A percentile compares a stretch with the other conserved stretches of the same genome.
phyloP scores from a whole-genome alignment of 2,113 vertebrate species.

The Stegastes partitus region DNA sequence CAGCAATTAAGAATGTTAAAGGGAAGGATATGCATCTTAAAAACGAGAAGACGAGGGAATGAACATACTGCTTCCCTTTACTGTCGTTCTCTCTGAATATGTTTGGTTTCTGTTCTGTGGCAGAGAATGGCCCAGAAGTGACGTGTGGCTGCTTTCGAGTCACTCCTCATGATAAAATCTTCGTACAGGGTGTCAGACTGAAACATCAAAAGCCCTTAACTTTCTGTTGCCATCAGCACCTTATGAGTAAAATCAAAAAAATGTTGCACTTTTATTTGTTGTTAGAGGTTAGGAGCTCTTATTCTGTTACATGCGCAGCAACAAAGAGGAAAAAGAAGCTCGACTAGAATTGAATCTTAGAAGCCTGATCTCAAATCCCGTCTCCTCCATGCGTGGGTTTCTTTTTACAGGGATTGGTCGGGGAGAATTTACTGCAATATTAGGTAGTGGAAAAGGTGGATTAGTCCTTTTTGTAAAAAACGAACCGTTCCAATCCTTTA shows the following conservation, averaged over 20 bases:
- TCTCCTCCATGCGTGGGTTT: conserved; percentile 10
- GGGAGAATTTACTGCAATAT: conserved; percentile 51
- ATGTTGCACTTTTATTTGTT: conserved; percentile 84
- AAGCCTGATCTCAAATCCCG: conserved; percentile 46
- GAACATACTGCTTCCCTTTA: not conserved
- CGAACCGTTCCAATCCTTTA: conserved; percentile 6
- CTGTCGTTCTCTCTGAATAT: conserved; percentile 25
- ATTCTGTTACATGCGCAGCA: conserved; percentile 75
- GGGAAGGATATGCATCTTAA: conserved; percentile 28
- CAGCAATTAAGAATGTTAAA: conserved; percentile 32
- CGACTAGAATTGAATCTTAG: conserved; percentile 35
- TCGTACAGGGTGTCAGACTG: conserved; percentile 1
- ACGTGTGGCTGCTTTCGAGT: conserved; percentile 2
- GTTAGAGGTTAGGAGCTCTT: conserved; percentile 54
- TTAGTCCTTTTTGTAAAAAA: conserved; percentile 25
- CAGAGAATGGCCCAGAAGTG: conserved; percentile 45
- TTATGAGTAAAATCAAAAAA: conserved; percentile 77
- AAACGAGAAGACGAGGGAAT: conserved; percentile 23
- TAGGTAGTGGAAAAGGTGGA: not conserved
- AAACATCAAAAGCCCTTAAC: conserved; percentile 59
- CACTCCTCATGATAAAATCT: conserved; percentile 18
- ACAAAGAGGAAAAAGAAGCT: conserved; percentile 64
- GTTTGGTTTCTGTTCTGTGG: conserved; percentile 46
- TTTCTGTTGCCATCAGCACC: conserved; percentile 84
- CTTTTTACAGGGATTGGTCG: conserved; percentile 14